Evolutionary conservation across 1,140 invertebrate genomes (phyloP).

Genomic region (Heliothis virescens): DNA sequence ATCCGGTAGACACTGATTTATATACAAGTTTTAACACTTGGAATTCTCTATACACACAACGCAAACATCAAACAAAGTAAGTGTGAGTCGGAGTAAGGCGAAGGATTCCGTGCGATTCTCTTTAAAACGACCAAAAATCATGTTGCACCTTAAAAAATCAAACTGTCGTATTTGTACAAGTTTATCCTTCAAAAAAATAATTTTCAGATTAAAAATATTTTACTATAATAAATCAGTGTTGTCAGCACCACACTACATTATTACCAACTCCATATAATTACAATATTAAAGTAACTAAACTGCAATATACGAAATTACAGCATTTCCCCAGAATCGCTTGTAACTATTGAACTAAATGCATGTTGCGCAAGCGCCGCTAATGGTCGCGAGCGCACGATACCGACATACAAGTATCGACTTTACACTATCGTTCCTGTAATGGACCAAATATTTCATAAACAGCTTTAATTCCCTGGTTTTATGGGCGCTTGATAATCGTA

Average conservation of each 20-base stretch:
- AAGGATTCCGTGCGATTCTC: no score
- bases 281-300: constrained; percentile 26
- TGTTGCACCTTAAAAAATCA: not conserved
- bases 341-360: constrained; percentile 52
- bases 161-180: not conserved
- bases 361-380: constrained; percentile 59
- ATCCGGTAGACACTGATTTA: constrained; percentile 27
- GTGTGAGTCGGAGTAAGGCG: not conserved
- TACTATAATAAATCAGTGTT: not conserved
- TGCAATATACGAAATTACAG: constrained; percentile 37
- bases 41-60: not conserved
- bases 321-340: constrained; percentile 53
- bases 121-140: not conserved
- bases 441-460: constrained; percentile 53
- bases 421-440: constrained; percentile 52
- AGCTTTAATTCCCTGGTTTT: constrained; percentile 9
- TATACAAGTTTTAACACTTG: constrained; percentile 19
- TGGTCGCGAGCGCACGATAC: constrained; percentile 57
- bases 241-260: not conserved
- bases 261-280: constrained; percentile 29
- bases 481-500: not conserved
- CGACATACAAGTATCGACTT: constrained; percentile 55
- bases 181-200: not conserved
- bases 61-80: not conserved
- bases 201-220: not conserved